These are phyloP conservation scores for Ditula angustiorana DNA, from an alignment of 2,888 invertebrate species.

Conservation along the genomic window DNA sequence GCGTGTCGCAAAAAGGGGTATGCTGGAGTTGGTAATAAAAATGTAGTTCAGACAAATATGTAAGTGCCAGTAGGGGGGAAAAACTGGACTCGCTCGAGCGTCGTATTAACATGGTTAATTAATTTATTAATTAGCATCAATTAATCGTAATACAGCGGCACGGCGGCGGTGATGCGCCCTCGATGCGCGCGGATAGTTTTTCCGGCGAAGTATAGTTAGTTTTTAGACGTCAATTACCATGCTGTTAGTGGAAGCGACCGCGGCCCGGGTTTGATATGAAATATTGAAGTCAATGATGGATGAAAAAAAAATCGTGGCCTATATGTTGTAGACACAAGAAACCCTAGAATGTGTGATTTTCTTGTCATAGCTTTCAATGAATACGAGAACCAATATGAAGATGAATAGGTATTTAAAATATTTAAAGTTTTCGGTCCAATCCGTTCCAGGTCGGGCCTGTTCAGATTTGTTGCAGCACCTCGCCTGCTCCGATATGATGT, in stretches of 20 bases:
- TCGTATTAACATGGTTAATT: constrained; percentile 80
- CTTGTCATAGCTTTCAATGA: too few relatives aligned
- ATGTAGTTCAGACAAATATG: constrained; percentile 67
- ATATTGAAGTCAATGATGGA: constrained; percentile 41
- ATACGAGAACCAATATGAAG: too few relatives aligned
- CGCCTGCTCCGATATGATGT: too few relatives aligned
- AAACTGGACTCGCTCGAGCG: constrained; percentile 71
- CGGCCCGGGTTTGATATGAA: constrained; percentile 58
- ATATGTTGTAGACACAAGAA: constrained; percentile 52
- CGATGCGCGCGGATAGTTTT: constrained; percentile 71
- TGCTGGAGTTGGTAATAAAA: constrained; percentile 63
- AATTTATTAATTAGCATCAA: constrained; percentile 83
- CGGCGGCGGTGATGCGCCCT: constrained; percentile 57
- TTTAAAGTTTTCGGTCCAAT: too few relatives aligned
- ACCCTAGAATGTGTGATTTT: constrained; percentile 61
- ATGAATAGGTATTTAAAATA: too few relatives aligned
- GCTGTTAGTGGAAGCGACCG: constrained; percentile 59
- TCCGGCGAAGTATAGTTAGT: constrained; percentile 68
- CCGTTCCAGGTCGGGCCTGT: too few relatives aligned
- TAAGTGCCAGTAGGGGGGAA: constrained; percentile 61
- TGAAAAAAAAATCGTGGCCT: constrained; percentile 52
- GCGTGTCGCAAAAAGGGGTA: constrained; percentile 65
- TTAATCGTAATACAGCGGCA: constrained; percentile 76
- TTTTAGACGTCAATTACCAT: constrained; percentile 66
- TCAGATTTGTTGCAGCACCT: too few relatives aligned